These are phyloP conservation scores for Drosophila cracens DNA, from an alignment of 2,888 invertebrate species.

Conservation along the genomic window DNA sequence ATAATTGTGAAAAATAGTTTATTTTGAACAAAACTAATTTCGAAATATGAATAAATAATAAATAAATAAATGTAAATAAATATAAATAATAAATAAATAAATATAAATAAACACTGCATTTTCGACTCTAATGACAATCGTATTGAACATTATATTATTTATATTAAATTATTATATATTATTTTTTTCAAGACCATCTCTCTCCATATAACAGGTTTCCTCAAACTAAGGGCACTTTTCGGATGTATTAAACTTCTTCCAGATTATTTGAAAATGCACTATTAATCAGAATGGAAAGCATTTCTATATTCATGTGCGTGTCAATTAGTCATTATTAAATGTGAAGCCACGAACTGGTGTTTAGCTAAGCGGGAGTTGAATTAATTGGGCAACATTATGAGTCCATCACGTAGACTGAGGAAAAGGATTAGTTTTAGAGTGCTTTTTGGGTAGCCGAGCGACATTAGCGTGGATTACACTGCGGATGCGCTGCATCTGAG, in stretches of 20 bases:
- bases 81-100: too few relatives aligned
- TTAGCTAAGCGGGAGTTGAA: conserved; percentile 19
- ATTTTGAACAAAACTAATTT: background rate
- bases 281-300: background rate
- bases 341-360: conserved; percentile 22
- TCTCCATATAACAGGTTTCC: background rate
- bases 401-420: conserved; percentile 29
- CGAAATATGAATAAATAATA: too few relatives aligned
- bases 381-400: conserved; percentile 50
- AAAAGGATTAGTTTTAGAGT: conserved; percentile 64
- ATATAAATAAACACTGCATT: too few relatives aligned
- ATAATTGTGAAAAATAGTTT: accelerated
- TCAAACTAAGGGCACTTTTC: background rate
- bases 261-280: background rate
- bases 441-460: conserved; percentile 33
- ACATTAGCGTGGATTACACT: conserved; percentile 68
- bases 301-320: background rate
- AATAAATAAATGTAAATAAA: too few relatives aligned
- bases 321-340: conserved; percentile 42
- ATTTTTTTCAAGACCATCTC: background rate
- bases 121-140: background rate
- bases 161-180: background rate
- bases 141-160: accelerated
- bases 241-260: too few relatives aligned
- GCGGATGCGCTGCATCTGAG: conserved; percentile 37